Percentiles rank a stretch among this genome's conserved stretches.
These are phyloP conservation scores for Callimorpha dominula DNA, from an alignment of 2,888 invertebrate genomes.

Conservation along the genomic window DNA sequence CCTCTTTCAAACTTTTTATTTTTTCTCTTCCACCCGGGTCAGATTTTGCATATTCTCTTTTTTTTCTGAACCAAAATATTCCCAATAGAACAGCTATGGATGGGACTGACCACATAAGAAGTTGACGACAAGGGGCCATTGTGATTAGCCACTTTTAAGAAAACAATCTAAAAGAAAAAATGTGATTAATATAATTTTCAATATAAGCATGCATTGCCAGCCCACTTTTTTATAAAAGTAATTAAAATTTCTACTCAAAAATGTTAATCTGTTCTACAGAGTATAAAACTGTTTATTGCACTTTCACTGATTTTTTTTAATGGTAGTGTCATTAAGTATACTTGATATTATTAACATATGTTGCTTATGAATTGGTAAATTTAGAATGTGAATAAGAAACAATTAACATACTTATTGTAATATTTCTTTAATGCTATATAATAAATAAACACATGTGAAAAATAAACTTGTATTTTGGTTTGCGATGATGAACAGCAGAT, in stretches of 20 bases:
- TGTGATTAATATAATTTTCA: not conserved
- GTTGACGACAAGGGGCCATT: constrained; percentile 93
- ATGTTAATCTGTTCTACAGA: constrained; percentile 5
- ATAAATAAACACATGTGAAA: not conserved
- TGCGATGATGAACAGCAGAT: not conserved
- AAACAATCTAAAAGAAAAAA: constrained; percentile 81
- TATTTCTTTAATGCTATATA: not conserved
- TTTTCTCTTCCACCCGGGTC: constrained; percentile 90
- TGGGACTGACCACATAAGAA: constrained; percentile 93
- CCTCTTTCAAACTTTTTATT: constrained; percentile 81
- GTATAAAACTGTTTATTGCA: constrained; percentile 3
- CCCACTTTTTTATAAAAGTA: constrained; percentile 14
- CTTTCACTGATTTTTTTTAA: not conserved
- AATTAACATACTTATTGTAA: not conserved
- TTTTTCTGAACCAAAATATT: constrained; percentile 94
- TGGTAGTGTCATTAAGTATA: no score
- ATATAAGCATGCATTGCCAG: not conserved
- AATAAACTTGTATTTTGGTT: not conserved
- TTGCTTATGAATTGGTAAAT: not conserved
- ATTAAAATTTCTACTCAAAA: constrained; percentile 6
- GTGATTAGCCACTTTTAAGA: constrained; percentile 90
- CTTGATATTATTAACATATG: no score
- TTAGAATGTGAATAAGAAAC: not conserved
- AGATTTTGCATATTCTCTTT: constrained; percentile 90
- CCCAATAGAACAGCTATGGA: constrained; percentile 93